Percentiles rank a stretch among this genome's conserved stretches.
Evolutionary conservation across 37 sponge, comb jelly and placozoan genomes (phyloP).

Genomic region (Eunapius fragilis): DNA sequence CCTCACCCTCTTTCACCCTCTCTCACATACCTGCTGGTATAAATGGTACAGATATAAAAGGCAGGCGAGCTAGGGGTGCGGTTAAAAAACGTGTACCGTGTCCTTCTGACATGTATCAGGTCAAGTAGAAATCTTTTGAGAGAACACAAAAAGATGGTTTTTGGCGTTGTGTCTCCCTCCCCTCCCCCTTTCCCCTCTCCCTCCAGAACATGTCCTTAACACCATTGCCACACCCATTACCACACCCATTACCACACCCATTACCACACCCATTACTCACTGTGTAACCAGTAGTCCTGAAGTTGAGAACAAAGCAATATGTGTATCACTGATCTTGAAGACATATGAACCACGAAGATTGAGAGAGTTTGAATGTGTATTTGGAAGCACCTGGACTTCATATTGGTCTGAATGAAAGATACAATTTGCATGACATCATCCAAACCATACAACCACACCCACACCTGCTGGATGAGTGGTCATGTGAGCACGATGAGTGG

Average conservation of each 20-base stretch:
- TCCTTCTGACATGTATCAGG: background rate
- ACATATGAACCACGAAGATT: constrained; percentile 4
- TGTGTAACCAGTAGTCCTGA: constrained; percentile 5
- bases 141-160: no score
- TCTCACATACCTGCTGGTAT: background rate
- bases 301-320: constrained; percentile 1
- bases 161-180: no score
- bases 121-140: background rate
- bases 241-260: background rate
- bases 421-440: no score
- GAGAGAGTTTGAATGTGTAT: background rate
- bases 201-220: no score
- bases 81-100: background rate
- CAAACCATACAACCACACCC: no score
- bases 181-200: no score
- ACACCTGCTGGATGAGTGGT: no score
- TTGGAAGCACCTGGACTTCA: constrained; percentile 9
- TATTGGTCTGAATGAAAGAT: constrained; percentile 4
- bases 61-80: background rate
- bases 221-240: no score
- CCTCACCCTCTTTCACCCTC: background rate
- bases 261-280: background rate
- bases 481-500: no score
- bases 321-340: background rate
- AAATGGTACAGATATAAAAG: constrained; percentile 7